Percentiles rank a stretch among this genome's conserved stretches.
Conservation (phyloP, 2,888 invertebrate genomes). For the Lamellibrachia satsuma region DNA sequence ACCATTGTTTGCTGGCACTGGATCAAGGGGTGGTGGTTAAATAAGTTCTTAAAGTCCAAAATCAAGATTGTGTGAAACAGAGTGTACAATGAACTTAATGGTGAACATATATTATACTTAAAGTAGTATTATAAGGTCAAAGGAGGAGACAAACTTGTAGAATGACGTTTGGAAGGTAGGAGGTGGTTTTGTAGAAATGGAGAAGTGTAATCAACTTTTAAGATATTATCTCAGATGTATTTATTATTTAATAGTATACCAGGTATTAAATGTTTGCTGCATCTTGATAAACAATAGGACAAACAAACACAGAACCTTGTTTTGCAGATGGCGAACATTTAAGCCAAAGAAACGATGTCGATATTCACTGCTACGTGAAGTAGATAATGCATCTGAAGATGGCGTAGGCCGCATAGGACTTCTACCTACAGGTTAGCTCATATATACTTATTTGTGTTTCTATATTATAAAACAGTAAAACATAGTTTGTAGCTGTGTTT, state of each 20-base stretch:
- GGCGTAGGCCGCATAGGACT: background rate
- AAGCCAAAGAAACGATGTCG: background rate
- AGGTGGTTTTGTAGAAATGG: background rate
- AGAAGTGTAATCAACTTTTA: background rate
- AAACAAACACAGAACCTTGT: background rate
- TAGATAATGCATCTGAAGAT: background rate
- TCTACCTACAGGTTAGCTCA: background rate
- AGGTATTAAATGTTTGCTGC: background rate
- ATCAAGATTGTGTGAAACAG: background rate
- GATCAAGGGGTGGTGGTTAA: too few species aligned
- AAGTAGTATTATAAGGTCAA: background rate
- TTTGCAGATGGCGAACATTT: background rate
- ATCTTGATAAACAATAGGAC: background rate
- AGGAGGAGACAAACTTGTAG: background rate
- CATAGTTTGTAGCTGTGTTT: too few species aligned
- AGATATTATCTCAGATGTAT: background rate
- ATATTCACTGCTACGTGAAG: background rate
- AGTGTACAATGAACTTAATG: background rate
- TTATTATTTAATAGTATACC: background rate
- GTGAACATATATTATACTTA: background rate
- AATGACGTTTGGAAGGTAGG: background rate
- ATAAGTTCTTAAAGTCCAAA: too few species aligned
- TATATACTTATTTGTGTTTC: background rate
- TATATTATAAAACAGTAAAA: too few species aligned
- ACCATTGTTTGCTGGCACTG: too few species aligned